Evolutionary conservation across 2,888 invertebrate species (phyloP).

Genomic region (Temnothorax ravouxi): DNA sequence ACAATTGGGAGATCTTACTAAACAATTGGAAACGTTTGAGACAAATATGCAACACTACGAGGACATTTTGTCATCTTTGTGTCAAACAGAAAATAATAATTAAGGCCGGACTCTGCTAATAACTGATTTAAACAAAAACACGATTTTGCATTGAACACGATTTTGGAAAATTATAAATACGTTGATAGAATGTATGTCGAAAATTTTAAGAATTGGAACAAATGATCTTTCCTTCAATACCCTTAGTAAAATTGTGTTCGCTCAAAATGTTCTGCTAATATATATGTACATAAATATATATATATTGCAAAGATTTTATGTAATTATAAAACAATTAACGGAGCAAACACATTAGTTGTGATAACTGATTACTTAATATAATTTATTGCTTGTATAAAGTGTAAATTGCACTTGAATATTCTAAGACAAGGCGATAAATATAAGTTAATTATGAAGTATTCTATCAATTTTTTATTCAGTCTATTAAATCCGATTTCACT

Average conservation of each 20-base stretch:
- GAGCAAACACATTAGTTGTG: constrained; percentile 59
- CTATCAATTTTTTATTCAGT: constrained; percentile 62
- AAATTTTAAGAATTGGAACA: constrained; percentile 1
- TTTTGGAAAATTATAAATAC: not conserved
- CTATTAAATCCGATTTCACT: not conserved
- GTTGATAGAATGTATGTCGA: not conserved
- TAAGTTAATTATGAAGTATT: constrained; percentile 61
- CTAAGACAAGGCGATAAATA: constrained; percentile 74
- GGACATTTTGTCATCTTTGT: constrained; percentile 91
- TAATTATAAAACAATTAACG: constrained; percentile 2
- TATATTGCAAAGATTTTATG: constrained; percentile 17
- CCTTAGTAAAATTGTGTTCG: not conserved
- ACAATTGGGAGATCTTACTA: constrained; percentile 89
- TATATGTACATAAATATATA: too few relatives aligned
- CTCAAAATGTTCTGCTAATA: constrained; percentile 15
- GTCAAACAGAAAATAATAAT: constrained; percentile 89
- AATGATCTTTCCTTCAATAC: not conserved
- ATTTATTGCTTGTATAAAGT: constrained; percentile 83
- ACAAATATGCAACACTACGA: constrained; percentile 92
- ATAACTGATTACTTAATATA: constrained; percentile 68
- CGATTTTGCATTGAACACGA: not conserved
- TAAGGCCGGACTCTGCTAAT: constrained; percentile 54
- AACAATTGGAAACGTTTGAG: constrained; percentile 92
- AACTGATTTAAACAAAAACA: not conserved
- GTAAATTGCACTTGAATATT: constrained; percentile 80